Percentiles rank a stretch among this genome's conserved stretches.
Conservation (phyloP, 1,140 invertebrate genomes). For the Aphaenogaster floridana region DNA sequence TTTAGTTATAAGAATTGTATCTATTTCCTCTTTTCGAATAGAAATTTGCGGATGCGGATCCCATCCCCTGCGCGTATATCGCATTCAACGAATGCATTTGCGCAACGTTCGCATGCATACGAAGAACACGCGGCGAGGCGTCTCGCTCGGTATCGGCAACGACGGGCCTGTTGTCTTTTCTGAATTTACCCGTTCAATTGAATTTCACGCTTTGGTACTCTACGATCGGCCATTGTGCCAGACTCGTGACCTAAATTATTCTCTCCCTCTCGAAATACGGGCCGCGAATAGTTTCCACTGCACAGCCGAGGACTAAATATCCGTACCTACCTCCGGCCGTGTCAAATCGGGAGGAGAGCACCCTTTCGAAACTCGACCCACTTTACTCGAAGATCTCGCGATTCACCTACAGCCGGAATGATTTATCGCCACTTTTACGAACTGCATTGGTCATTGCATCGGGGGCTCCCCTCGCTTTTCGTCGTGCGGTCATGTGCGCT, state of each 20-base stretch:
- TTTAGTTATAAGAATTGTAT: background rate
- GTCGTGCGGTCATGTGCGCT: background rate
- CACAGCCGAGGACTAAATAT: constrained; percentile 68
- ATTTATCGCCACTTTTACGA: constrained; percentile 51
- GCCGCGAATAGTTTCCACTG: constrained; percentile 71
- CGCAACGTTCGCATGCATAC: constrained; percentile 4
- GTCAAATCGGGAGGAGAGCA: constrained; percentile 67
- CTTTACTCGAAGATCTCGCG: constrained; percentile 53
- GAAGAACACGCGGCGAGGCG: constrained; percentile 2
- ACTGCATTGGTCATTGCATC: constrained; percentile 42
- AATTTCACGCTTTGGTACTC: constrained; percentile 74
- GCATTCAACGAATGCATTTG: constrained; percentile 39
- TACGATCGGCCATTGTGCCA: constrained; percentile 74
- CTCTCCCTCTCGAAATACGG: constrained; percentile 61
- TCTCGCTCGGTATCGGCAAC: constrained; percentile 38
- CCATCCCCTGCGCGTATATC: background rate
- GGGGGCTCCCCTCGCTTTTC: constrained; percentile 5
- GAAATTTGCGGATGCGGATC: background rate
- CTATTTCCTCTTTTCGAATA: background rate
- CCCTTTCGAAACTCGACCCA: constrained; percentile 60
- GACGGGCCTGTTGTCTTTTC: constrained; percentile 64
- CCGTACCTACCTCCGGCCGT: constrained; percentile 37
- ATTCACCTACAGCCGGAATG: constrained; percentile 35
- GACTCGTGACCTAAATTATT: constrained; percentile 75
- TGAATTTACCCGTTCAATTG: constrained; percentile 77